Evolutionary conservation across 1,140 invertebrate genomes (phyloP).

Genomic region (Trichonephila clavipes): DNA sequence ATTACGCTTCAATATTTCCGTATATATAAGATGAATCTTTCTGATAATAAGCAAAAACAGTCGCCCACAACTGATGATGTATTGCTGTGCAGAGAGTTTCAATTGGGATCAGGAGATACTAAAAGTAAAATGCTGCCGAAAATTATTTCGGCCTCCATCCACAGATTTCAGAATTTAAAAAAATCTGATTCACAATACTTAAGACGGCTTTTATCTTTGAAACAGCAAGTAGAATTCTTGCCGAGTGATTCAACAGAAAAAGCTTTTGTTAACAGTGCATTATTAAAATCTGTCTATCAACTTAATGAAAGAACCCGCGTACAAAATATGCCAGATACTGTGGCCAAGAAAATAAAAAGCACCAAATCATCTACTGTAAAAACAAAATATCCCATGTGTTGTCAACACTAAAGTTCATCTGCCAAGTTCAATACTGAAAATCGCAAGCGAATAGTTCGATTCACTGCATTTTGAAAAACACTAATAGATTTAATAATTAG

Average conservation of each 20-base stretch:
- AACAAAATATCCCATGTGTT: background rate
- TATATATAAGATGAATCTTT: background rate
- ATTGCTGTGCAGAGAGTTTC: background rate
- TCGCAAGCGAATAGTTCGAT: too few relatives aligned
- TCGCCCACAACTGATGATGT: background rate
- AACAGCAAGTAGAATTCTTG: background rate
- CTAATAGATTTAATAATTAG: too few relatives aligned
- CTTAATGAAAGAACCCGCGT: background rate
- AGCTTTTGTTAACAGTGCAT: background rate
- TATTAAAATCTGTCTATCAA: background rate
- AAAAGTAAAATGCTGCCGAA: background rate
- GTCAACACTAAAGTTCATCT: too few relatives aligned
- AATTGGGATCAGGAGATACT: background rate
- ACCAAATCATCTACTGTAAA: background rate
- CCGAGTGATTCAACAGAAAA: background rate
- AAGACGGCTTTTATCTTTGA: background rate
- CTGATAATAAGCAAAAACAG: background rate
- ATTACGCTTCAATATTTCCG: too few relatives aligned
- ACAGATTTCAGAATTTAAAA: background rate
- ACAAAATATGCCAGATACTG: background rate
- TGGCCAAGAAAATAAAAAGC: background rate
- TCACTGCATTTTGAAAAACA: too few relatives aligned
- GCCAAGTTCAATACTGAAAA: too few relatives aligned
- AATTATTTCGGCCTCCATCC: background rate
- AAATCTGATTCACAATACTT: background rate